Conservation (phyloP, 2,113 vertebrate species). For the Xenus cinereus region DNA sequence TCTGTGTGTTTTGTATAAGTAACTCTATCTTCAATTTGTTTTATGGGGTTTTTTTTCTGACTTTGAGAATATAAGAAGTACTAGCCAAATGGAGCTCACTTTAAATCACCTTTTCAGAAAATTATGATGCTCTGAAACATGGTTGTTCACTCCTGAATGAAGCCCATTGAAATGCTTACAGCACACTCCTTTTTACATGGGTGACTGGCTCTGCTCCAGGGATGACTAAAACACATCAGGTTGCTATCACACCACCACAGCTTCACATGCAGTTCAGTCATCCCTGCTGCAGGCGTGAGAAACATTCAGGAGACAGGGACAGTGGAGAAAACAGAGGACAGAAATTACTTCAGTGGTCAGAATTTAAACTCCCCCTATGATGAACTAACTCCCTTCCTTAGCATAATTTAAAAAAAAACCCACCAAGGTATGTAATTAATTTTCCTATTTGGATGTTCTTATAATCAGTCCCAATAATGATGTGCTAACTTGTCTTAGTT, state of each 20-base stretch:
- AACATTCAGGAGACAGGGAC: neutral
- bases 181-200: neutral
- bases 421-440: neutral
- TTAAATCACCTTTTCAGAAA: neutral
- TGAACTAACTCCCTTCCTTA: neutral
- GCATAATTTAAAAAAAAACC: neutral
- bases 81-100: neutral
- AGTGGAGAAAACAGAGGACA: neutral
- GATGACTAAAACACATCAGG: neutral
- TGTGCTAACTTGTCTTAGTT: neutral
- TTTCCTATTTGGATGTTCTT: neutral
- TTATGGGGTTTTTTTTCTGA: neutral
- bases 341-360: neutral
- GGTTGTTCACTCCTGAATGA: neutral
- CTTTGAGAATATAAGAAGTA: neutral
- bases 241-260: neutral
- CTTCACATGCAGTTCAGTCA: neutral
- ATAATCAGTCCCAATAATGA: neutral
- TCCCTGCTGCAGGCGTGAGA: neutral
- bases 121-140: neutral
- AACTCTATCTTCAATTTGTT: neutral
- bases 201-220: neutral
- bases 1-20: neutral
- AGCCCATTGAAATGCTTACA: neutral
- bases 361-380: neutral